Evolutionary conservation across 2,797 vertebrate genomes (phyloP), one percentile per base, ranked within the genome.

Genomic region (Harpagifer antarcticus): DNA sequence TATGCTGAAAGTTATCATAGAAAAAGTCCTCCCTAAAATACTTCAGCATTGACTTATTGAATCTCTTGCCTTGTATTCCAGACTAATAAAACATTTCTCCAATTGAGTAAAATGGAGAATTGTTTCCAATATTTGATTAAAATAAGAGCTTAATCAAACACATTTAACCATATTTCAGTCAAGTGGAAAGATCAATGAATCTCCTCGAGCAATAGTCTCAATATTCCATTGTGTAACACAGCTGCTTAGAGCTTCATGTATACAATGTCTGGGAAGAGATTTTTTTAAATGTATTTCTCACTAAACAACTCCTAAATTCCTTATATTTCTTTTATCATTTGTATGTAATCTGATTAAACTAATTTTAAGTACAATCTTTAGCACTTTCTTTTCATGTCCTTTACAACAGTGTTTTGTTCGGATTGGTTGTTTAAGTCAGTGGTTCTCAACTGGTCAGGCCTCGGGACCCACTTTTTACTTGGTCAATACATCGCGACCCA

Each of bases 11-110:
- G 37, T 54, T 45, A 23, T 61, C 14, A 12, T 13, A 57, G 8
- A 14, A 78, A 79, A 70, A 19, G 56, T 19, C 23, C 16, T 12
- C 15, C 33, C 23, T 33, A 14, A 50, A 66, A 60, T 49, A 63
- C n/a, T 74, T 71, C 50, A 48, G 43, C 53, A 74, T 42, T 67
- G 45, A 55, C 48, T 60, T 47, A 12, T 49, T 59, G 58, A 53
- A 9, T 19, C 10, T 5, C 20, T 45, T 63, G 27, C 11, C 9
- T 19, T 44, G 4, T 23, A 10, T 58, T 55, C 20, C 42, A 19
- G 27, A 55, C 48, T 27, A 66, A 42, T 45, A 23, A 33, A 5
- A 49, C 23, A 3, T 5, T n/a, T 49, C 2, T 45, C 3, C 11
- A 42, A 9, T 17, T 45, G 4, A 20, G 15, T 43, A 4, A 44